Conservation (phyloP, 1,140 invertebrate genomes). For the Eubasilissa regina region DNA sequence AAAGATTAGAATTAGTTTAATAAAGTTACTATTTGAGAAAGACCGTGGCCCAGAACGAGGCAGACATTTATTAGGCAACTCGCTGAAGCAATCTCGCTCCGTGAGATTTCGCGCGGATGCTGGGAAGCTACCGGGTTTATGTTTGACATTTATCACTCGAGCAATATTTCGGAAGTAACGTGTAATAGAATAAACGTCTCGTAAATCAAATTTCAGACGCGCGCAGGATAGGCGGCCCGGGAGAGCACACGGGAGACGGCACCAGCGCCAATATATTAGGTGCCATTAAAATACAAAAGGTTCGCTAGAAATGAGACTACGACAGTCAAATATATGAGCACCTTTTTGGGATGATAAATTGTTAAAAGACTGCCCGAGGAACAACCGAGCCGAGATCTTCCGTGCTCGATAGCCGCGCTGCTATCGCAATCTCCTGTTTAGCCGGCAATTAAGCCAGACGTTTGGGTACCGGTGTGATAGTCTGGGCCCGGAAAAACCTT, state of each 20-base stretch:
- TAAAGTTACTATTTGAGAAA: too few species aligned
- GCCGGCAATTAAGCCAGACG: too few species aligned
- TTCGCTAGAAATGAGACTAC: too few species aligned
- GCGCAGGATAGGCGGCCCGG: not conserved
- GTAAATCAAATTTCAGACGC: not conserved
- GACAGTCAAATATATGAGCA: slow-evolving; percentile 14
- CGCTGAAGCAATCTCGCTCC: not conserved
- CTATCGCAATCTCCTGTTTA: too few species aligned
- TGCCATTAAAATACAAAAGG: too few species aligned
- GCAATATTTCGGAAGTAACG: slow-evolving; percentile 1
- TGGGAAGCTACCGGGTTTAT: not conserved
- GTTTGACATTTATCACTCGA: slow-evolving; percentile 13
- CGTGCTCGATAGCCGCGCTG: not conserved
- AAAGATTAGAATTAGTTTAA: too few species aligned
- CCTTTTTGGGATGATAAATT: slow-evolving; percentile 20
- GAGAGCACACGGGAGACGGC: not conserved
- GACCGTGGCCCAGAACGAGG: too few species aligned
- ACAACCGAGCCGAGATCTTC: not conserved
- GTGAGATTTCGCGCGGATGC: not conserved
- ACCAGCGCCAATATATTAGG: too few species aligned
- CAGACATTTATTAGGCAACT: too few species aligned
- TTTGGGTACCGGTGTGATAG: too few species aligned
- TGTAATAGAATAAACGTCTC: not conserved
- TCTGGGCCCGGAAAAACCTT: too few species aligned
- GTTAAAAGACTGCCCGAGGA: not conserved